Conservation (phyloP, 2,797 vertebrate genomes). For the Tokudaia muenninki region DNA sequence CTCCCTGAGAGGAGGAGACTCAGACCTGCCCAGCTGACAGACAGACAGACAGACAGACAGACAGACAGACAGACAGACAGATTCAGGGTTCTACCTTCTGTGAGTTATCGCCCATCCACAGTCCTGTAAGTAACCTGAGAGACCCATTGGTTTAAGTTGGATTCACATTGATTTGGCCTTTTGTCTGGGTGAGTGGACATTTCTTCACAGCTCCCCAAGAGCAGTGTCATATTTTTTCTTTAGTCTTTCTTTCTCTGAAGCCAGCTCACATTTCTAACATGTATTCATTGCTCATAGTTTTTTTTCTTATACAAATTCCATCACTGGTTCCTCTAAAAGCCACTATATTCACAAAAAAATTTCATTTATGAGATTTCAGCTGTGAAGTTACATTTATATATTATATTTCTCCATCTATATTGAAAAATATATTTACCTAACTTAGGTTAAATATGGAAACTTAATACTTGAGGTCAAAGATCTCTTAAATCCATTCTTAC, state of each 20-base stretch:
- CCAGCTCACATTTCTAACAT: conserved; percentile 14
- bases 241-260: conserved; percentile 17
- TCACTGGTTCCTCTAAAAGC: background rate
- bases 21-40: background rate
- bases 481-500: background rate
- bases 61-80: background rate
- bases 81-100: too few species aligned
- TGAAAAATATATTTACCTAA: conserved; percentile 25
- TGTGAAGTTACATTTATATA: background rate
- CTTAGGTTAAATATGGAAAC: background rate
- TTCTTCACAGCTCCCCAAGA: background rate
- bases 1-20: background rate
- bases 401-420: background rate
- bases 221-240: background rate
- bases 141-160: background rate
- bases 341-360: background rate
- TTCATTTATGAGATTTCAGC: background rate
- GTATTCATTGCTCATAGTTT: background rate
- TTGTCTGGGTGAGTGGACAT: background rate
- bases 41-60: background rate
- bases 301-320: background rate
- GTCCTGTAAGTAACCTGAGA: background rate
- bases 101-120: background rate
- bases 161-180: background rate
- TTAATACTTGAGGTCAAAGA: background rate